phyloP scores from a whole-genome alignment of 2,888 invertebrate species.

The Rhagium mordax region DNA sequence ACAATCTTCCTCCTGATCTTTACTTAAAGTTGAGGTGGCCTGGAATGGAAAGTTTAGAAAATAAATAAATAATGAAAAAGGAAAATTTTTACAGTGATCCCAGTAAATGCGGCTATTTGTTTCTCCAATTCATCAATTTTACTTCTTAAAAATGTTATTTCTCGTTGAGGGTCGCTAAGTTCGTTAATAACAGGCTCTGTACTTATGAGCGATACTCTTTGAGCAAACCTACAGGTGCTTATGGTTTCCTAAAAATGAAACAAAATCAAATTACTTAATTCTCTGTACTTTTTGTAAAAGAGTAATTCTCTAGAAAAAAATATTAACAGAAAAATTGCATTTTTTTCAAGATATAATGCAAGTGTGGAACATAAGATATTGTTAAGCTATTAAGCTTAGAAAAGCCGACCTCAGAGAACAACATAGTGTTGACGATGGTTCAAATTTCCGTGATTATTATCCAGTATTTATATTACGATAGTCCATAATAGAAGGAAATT shows the following conservation, averaged over 20 bases:
- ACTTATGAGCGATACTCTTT: conserved; percentile 71
- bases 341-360: too few species aligned
- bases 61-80: neutral
- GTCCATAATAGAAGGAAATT: too few species aligned
- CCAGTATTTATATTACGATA: too few species aligned
- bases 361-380: too few species aligned
- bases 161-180: conserved; percentile 67
- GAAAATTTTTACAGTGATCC: conserved; percentile 34
- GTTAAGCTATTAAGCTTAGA: too few species aligned
- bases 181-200: conserved; percentile 70
- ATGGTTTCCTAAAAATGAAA: conserved; percentile 70
- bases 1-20: conserved; percentile 49
- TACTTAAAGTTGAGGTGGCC: conserved; percentile 21
- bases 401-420: too few species aligned
- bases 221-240: conserved; percentile 73
- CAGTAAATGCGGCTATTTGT: conserved; percentile 33
- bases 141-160: conserved; percentile 68
- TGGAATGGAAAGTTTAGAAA: conserved; percentile 1
- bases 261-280: too few species aligned
- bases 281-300: too few species aligned
- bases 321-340: too few species aligned
- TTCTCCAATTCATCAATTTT: conserved; percentile 66
- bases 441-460: too few species aligned
- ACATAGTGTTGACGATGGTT: too few species aligned
- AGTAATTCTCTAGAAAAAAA: too few species aligned